Percentiles rank a stretch among this genome's conserved stretches.
phyloP scores from a whole-genome alignment of 2,797 vertebrate species.

The Trematomus bernacchii region DNA sequence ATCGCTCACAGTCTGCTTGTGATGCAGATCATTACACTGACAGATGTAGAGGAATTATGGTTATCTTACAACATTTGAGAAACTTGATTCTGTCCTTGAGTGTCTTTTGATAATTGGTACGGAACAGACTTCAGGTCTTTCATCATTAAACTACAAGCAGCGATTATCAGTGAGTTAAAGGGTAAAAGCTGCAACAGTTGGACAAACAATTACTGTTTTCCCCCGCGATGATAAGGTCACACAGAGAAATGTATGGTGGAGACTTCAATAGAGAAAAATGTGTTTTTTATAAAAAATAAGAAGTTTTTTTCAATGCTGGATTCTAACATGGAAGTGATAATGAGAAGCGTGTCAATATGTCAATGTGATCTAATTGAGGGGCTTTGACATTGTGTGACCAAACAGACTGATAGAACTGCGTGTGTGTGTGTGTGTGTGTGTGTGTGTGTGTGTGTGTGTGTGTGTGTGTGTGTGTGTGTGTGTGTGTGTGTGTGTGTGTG shows the following conservation, averaged over 20 bases:
- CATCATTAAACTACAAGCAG: neutral
- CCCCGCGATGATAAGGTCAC: neutral
- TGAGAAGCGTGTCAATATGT: slow-evolving; percentile 27
- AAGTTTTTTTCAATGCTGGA: neutral
- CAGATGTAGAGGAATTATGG: neutral
- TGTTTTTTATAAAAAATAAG: neutral
- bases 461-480: no score
- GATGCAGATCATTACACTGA: neutral
- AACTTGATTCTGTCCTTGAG: neutral
- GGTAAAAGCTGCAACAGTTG: neutral
- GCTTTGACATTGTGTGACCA: slow-evolving; percentile 20
- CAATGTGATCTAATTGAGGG: slow-evolving; percentile 28
- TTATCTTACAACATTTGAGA: neutral
- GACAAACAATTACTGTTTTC: neutral
- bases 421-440: neutral
- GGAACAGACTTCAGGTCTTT: neutral
- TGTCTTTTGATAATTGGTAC: no score
- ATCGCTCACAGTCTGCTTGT: slow-evolving; percentile 1
- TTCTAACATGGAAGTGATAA: slow-evolving; percentile 25
- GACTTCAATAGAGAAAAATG: neutral
- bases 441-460: no score
- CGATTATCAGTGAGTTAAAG: neutral
- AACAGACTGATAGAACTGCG: neutral
- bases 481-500: no score
- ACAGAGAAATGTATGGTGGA: neutral